Conservation (phyloP, 2,797 vertebrate species). For the Sphenodon punctatus region DNA sequence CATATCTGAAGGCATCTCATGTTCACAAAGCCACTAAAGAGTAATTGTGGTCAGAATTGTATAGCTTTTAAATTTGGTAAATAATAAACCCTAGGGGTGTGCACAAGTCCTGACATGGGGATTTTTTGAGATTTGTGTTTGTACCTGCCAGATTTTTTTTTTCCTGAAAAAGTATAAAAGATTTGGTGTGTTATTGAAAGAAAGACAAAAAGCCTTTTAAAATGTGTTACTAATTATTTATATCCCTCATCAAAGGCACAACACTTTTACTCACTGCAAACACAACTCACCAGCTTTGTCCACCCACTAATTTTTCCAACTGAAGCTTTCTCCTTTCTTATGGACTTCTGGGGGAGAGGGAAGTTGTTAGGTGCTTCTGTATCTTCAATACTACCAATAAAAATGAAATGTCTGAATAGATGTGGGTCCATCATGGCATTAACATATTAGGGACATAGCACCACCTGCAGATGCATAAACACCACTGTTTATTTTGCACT, state of each 20-base stretch:
- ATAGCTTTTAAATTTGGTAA: conserved; percentile 26
- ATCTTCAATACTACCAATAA: neutral
- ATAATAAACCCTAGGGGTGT: conserved; percentile 8
- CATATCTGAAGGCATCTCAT: conserved; percentile 18
- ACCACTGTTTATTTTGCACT: conserved; percentile 39
- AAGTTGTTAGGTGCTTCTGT: neutral
- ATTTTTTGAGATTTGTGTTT: conserved; percentile 11
- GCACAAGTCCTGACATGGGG: neutral
- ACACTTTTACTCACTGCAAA: neutral
- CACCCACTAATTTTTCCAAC: neutral
- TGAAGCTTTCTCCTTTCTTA: neutral
- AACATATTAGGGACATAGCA: neutral
- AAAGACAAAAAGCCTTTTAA: neutral
- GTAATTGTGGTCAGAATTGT: conserved; percentile 7
- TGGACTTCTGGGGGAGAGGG: neutral
- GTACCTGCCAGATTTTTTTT: conserved; percentile 14
- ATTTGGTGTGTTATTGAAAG: neutral
- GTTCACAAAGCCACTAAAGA: conserved; percentile 34
- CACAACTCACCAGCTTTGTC: neutral
- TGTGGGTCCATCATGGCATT: no score
- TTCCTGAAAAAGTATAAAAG: conserved; percentile 23
- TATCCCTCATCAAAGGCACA: neutral
- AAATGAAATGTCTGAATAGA: neutral
- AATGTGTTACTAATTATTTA: conserved; percentile 16
- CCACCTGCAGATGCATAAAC: neutral